Evolutionary conservation across 2,797 vertebrate genomes (phyloP).

Genomic region (Sebastes hopkinsi): DNA sequence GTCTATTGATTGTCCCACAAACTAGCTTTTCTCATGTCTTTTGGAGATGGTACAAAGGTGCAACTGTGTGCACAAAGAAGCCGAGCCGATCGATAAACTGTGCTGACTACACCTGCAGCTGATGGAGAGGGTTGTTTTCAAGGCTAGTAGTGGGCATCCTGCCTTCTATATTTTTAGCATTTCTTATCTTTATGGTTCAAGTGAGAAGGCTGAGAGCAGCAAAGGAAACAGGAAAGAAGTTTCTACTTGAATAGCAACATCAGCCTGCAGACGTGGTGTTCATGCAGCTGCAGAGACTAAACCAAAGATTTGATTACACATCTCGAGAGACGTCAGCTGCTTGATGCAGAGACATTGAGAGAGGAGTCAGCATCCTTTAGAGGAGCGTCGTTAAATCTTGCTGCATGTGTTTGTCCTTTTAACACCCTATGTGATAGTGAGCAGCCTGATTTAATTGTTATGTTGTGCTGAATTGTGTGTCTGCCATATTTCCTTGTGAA

Average conservation of each 20-base stretch:
- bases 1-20: slow-evolving; percentile 55
- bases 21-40: slow-evolving; percentile 48
- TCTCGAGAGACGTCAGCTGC: slow-evolving; percentile 26
- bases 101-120: slow-evolving; percentile 35
- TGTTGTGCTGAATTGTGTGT: neutral
- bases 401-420: neutral
- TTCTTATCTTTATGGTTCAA: slow-evolving; percentile 1
- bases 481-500: neutral
- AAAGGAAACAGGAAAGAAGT: neutral
- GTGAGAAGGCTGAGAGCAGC: neutral
- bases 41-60: slow-evolving; percentile 23
- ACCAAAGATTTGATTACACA: slow-evolving; percentile 33
- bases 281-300: slow-evolving; percentile 29
- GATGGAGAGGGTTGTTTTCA: slow-evolving; percentile 6
- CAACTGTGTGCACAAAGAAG: slow-evolving; percentile 40
- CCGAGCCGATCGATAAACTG: slow-evolving; percentile 25
- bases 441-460: neutral
- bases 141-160: neutral
- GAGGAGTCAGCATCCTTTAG: slow-evolving; percentile 15
- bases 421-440: neutral
- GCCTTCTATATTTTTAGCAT: neutral
- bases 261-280: slow-evolving; percentile 3
- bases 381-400: slow-evolving; percentile 1
- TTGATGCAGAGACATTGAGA: slow-evolving; percentile 34
- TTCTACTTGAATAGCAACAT: neutral